Percentiles rank a stretch among this genome's conserved stretches.
phyloP scores from a whole-genome alignment of 2,113 vertebrate species.

The Amazona vittata region DNA sequence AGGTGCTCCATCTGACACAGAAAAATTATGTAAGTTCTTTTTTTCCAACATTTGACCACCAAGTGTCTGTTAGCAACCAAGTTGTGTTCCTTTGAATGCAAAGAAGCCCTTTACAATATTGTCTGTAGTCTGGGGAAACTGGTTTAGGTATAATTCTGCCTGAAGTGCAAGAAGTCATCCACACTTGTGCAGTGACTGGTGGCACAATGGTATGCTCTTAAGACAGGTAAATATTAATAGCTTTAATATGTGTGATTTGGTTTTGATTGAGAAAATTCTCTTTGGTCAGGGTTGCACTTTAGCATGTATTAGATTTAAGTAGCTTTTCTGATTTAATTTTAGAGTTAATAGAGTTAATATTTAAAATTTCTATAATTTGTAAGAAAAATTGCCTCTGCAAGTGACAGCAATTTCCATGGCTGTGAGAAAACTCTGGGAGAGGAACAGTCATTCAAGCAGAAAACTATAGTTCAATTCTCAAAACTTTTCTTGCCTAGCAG shows the following conservation, averaged over 20 bases:
- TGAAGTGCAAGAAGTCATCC: background rate
- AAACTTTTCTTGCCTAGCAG: background rate
- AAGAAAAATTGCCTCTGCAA: background rate
- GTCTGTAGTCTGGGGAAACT: background rate
- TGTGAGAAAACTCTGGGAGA: background rate
- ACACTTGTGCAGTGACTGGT: background rate
- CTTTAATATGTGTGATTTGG: background rate
- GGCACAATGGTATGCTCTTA: background rate
- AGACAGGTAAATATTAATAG: background rate
- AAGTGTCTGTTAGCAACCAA: background rate
- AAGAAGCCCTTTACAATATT: background rate
- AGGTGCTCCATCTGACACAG: background rate
- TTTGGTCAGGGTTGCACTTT: background rate
- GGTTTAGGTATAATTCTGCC: background rate
- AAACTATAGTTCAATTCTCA: background rate
- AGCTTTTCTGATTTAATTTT: background rate
- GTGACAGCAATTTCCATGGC: background rate
- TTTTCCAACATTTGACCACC: background rate
- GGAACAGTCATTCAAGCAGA: background rate
- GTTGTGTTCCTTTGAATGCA: background rate
- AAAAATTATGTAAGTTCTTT: background rate
- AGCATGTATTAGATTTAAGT: background rate
- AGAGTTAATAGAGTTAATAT: background rate
- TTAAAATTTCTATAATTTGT: background rate
- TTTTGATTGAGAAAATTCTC: background rate